Evolutionary conservation across 1,140 invertebrate species (phyloP).

Genomic region (Drosophila ironensis): DNA sequence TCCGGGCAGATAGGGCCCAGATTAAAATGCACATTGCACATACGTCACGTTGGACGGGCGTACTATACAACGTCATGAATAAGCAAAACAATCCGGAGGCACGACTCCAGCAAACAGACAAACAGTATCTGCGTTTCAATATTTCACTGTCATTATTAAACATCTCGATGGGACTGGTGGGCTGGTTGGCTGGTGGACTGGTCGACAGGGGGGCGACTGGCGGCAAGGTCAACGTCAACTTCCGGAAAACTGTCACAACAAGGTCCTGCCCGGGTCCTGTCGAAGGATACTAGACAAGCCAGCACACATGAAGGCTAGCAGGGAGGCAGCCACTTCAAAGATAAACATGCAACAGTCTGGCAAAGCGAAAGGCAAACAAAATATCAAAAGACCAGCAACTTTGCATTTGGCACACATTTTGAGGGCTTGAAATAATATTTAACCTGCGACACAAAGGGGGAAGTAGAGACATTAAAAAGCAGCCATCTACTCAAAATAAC

Average conservation of each 20-base stretch:
- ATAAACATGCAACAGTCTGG: conserved; percentile 39
- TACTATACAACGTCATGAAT: conserved; percentile 47
- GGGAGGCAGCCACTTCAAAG: conserved; percentile 6
- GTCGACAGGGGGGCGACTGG: too few species aligned
- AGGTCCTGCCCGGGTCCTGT: conserved; percentile 8
- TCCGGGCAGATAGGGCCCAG: conserved; percentile 8
- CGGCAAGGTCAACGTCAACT: conserved; percentile 36
- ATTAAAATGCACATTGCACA: conserved; percentile 61
- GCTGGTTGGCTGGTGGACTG: too few species aligned
- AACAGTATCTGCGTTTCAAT: conserved; percentile 20
- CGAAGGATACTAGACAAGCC: conserved; percentile 9
- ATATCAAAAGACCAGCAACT: background rate
- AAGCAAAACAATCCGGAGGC: too few species aligned
- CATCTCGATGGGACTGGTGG: conserved; percentile 12
- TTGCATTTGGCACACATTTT: background rate
- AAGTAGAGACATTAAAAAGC: background rate
- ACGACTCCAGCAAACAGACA: conserved; percentile 23
- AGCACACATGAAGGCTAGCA: background rate
- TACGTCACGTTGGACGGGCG: conserved; percentile 42
- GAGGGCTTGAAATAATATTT: background rate
- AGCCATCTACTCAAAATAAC: background rate
- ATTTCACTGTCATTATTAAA: conserved; percentile 61
- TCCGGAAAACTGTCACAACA: conserved; percentile 2
- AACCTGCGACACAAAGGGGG: background rate
- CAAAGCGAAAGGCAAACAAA: conserved; percentile 7